These are phyloP conservation scores for Meandrusa payeni DNA, from an alignment of 2,888 invertebrate species.

Conservation along the genomic window DNA sequence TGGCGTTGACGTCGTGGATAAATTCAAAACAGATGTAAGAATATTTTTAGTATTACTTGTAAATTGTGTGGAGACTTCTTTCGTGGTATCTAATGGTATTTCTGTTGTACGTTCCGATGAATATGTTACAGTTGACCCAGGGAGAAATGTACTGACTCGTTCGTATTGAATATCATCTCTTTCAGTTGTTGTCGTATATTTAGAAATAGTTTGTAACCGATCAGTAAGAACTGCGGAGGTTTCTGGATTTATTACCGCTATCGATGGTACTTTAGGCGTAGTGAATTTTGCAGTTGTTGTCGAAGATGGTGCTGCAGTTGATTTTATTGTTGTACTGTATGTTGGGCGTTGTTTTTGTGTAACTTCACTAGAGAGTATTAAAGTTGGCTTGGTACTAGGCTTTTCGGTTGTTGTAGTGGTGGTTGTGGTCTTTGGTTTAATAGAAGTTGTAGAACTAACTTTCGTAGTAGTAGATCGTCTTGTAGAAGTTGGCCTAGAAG, in stretches of 20 bases:
- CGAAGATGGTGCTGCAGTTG: background rate
- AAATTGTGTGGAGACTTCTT: slow-evolving; percentile 30
- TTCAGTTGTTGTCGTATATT: slow-evolving; percentile 39
- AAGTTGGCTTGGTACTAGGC: background rate
- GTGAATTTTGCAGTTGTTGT: background rate
- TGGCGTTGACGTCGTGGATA: slow-evolving; percentile 26
- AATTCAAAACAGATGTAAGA: slow-evolving; percentile 33
- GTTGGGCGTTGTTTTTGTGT: background rate
- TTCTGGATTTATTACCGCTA: background rate
- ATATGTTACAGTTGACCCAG: slow-evolving; percentile 52
- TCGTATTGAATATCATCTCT: slow-evolving; percentile 45
- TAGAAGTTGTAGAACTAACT: slow-evolving; percentile 26
- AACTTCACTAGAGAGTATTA: background rate
- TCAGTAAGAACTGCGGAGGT: slow-evolving; percentile 6
- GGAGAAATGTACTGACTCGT: slow-evolving; percentile 57
- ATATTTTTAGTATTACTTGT: slow-evolving; percentile 36
- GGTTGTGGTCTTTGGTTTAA: slow-evolving; percentile 23
- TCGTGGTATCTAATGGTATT: slow-evolving; percentile 34
- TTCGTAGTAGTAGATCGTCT: slow-evolving; percentile 29
- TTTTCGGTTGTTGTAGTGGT: slow-evolving; percentile 1
- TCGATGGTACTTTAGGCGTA: background rate
- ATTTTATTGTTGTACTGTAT: background rate
- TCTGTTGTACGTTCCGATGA: slow-evolving; percentile 48
- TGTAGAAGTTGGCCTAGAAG: slow-evolving; percentile 23
- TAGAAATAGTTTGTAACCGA: slow-evolving; percentile 29